Base-by-base conservation (phyloP, 2,797 vertebrate genomes). In the Aeoliscus strigatus region DNA sequence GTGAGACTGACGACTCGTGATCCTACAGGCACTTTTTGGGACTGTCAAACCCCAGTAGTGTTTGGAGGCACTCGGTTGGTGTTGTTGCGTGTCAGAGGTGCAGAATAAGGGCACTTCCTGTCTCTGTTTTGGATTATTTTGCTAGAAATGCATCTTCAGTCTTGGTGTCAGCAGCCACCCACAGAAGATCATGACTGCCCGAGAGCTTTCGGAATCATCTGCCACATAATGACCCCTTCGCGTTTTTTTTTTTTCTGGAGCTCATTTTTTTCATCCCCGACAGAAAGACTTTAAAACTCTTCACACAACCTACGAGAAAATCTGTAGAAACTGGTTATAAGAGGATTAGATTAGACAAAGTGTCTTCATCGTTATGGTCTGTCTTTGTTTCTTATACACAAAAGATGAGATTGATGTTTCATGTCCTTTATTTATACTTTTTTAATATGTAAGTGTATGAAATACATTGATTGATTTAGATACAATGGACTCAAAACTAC, bases 1-100 rank as follows among this genome's bases (percentile, higher is more conserved):
- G 95, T 97, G 68, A 77, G 71, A n/a, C 18, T 6, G 18, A 21
- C 18, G 6, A 42, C 9, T 9, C 27, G 15, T 24, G 34, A 4
- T 11, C 27, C n/a, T 9, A 1, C 10, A 30, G 38, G 12, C 8
- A 21, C 1, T 27, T 33, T 23, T 18, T 32, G 5, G 45, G 33
- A 39, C 28, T 32, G 26, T 46, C 27, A 15, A 48, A 8, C 17
- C 0, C 33, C 34, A 5, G 15, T 47, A 27, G 27, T 25, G 40
- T 38, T 15, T 37, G 32, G 1, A 8, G 56, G 38, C 57, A 55
- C 43, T 48, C 21, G 51, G 46, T 14, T 2, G 9, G 15, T 25
- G 2, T 7, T 3, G 2, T 25, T 25, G 44, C 24, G 17, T 58
- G 37, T 45, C 39, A 35, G 33, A 40, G 26, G 18, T 59, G 16